A percentile compares a stretch with the other conserved stretches of the same genome.
These are phyloP conservation scores for Solen grandis DNA, from an alignment of 1,140 invertebrate genomes.

Conservation along the genomic window DNA sequence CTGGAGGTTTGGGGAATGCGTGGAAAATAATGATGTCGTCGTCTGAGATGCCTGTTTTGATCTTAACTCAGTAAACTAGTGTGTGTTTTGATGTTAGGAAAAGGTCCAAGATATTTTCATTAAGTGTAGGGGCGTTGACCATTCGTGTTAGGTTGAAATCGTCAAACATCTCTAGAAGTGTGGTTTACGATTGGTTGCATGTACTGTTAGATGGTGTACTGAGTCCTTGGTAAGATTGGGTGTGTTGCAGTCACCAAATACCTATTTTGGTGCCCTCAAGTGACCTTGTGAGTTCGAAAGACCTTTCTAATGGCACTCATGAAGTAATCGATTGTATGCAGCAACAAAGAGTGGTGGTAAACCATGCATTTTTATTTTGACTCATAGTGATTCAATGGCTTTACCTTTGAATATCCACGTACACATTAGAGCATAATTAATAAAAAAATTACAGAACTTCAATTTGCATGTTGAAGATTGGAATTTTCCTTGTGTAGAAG, in stretches of 20 bases:
- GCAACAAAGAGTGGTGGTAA: no score
- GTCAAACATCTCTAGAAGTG: not conserved
- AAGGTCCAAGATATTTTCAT: slow-evolving; percentile 35
- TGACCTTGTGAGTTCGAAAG: not conserved
- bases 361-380: no score
- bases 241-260: not conserved
- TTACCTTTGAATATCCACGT: no score
- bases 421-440: no score
- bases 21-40: not conserved
- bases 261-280: slow-evolving; percentile 1
- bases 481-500: no score
- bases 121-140: slow-evolving; percentile 19
- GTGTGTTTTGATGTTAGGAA: slow-evolving; percentile 34
- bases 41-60: not conserved
- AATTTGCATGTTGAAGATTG: no score
- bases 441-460: no score
- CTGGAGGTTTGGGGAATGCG: not conserved
- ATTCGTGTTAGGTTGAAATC: slow-evolving; percentile 32
- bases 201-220: not conserved
- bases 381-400: no score
- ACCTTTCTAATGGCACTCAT: slow-evolving; percentile 1
- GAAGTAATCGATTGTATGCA: slow-evolving; percentile 1
- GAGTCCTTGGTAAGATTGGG: not conserved
- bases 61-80: slow-evolving; percentile 1
- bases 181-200: not conserved